Base-by-base conservation (phyloP, 2,888 invertebrate species). In the Marronus borbonicus region DNA sequence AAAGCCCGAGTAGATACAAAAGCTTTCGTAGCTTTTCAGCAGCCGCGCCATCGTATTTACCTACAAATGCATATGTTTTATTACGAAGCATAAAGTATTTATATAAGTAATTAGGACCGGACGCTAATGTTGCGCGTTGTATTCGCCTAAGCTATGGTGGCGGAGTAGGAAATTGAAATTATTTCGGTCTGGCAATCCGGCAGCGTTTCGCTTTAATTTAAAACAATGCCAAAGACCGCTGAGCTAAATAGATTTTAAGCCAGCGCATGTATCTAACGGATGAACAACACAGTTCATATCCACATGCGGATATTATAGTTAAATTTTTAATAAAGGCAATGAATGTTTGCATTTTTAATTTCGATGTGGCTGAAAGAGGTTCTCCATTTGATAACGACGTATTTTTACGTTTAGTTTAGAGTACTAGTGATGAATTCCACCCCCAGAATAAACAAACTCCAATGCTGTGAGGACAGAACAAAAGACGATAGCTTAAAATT, bases 61-160 rank as follows among this genome's bases (percentile, higher is more conserved):
- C 5, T 52, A 52, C 44, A 44, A 12, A 17, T 52, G 14, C 62
- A 62, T 62, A 62, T 62, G 62, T 62, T 62, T 31, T 31, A 62
- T 62, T 62, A 24, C 62, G 24, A 28, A 10, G 24, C 14, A 62
- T 62, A 31, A 62, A 62, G 28, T 62, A 62, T 62, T 62, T 62
- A 62, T 62, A 62, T 62, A 62, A 62, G 62, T 62, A 62, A 62
- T 62, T 62, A 62, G 62, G 31, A 62, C 62, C 31, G 62, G 62
- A 62, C 62, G 62, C 31, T 12, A 20, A 58, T 20, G 5, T 20
- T 17, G 17, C 17, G 20, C 20, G 24, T 20, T 20, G 4, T 17
- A 20, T 20, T 8, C 55, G 55, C 17, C 20, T 20, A 58, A 14
- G n/a, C 12, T 28, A 24, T 14, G 24, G 24, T 17, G 5, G 20